Evolutionary conservation across 1,140 invertebrate genomes (phyloP), one percentile per base, ranked within the genome.

Genomic region (Ridgeia piscesae): DNA sequence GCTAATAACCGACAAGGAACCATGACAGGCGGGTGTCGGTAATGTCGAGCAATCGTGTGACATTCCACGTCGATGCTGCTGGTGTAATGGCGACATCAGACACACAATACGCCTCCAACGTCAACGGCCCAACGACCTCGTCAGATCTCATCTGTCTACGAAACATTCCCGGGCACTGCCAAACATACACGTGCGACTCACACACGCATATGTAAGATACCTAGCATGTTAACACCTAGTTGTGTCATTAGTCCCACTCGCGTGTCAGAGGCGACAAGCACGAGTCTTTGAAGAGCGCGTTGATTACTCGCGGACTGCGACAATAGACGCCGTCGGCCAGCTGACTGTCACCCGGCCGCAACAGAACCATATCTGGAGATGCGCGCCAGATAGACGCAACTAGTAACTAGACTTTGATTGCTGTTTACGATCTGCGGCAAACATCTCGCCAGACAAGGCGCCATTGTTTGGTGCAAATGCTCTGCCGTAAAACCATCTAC

Each of bases 351-450:
- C 27, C 2, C 4, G 58, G 58, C 11, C 58, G 58, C 58, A 31
- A 77, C 11, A 77, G 58, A 21, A 9, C 58, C 58, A 14, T 77
- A 9, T 77, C 58, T 77, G 11, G 58, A 77, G 58, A 77, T 77
- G 58, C 58, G 58, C 58, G 58, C 58, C 58, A 77, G 58, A 77
- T 77, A 77, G 58, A 77, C 58, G 58, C 58, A 77, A 77, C 58
- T 77, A 77, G 58, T 77, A 77, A 77, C 58, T 77, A 77, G 58
- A 77, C 58, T 77, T 77, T 77, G 58, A 77, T 77, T 77, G 58
- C 58, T 77, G 58, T 77, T 77, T 77, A 77, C 58, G 58, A 77
- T 77, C 58, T 77, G 58, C 58, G 58, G 14, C 58, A 21, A 77
- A 77, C 58, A 77, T 77, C 58, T 31, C 58, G 58, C 0, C 58